Percentiles rank a stretch among this genome's conserved stretches.
Evolutionary conservation across 2,797 vertebrate species (phyloP).

Genomic region (Coracias cyanogaster): DNA sequence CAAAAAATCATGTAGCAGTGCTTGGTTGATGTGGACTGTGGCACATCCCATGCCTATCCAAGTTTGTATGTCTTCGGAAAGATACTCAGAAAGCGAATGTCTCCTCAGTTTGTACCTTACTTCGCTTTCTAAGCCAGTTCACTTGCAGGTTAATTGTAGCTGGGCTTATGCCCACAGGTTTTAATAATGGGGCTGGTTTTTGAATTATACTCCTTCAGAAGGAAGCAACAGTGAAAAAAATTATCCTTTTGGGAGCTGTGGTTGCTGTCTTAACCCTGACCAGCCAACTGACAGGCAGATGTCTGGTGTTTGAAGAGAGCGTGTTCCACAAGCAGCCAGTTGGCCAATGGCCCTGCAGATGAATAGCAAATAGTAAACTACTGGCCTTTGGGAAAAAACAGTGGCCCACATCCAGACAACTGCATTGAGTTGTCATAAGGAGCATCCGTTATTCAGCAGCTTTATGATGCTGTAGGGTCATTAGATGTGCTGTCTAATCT

Average conservation of each 20-base stretch:
- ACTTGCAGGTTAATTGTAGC: neutral
- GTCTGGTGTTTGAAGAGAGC: neutral
- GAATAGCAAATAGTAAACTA: neutral
- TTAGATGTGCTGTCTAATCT: neutral
- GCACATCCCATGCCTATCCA: neutral
- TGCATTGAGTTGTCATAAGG: neutral
- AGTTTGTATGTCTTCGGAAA: neutral
- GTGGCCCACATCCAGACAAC: neutral
- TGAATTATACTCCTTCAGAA: neutral
- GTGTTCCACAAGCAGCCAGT: neutral
- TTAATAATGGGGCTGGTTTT: neutral
- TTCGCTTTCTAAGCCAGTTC: neutral
- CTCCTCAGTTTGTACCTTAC: neutral
- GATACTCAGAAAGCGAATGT: neutral
- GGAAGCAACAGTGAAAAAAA: neutral
- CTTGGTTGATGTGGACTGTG: neutral
- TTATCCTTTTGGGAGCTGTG: neutral
- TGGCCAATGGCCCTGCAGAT: neutral
- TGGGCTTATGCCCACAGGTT: neutral
- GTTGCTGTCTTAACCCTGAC: neutral
- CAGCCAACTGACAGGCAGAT: slow-evolving; percentile 2
- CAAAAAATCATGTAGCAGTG: neutral
- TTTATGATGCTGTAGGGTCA: neutral
- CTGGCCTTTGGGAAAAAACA: neutral
- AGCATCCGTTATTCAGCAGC: neutral